Base-by-base conservation (phyloP, 2,888 invertebrate genomes). In the Phoenoteleia sp. region DNA sequence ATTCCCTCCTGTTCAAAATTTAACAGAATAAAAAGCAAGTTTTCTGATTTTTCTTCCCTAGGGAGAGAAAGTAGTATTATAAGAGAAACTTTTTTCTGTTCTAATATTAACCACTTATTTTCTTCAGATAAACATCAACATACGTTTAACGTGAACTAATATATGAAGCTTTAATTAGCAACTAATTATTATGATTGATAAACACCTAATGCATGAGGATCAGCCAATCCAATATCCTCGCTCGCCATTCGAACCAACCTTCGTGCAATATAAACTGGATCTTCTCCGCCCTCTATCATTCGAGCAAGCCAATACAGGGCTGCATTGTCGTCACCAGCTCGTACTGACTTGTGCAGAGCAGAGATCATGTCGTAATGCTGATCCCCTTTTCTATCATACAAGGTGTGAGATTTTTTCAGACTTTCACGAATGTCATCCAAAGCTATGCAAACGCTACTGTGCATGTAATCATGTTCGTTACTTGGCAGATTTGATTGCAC, bases 281-380 rank as follows among this genome's bases (percentile, higher is more conserved):
- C 97, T 93, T 98, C 98, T 11, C 98, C 98, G 15, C 96, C 96
- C 79, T 95, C 95, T 87, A 98, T 94, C 95, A 97, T 97, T 81
- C 98, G 95, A 1, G 97, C 96, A 2, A 97, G 94, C 97, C 97
- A 98, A 92, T 98, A 98, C 42, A 98, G 93, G 13, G 98, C 96
- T 1, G 97, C 98, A 93, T 96, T 97, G 83, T 96, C 96, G 92
- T 97, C 97, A 17, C 97, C 96, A 0, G 97, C 97, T 87, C 98
- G 95, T 64, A 98, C 96, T 0, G 97, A 97, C 93, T 98, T 98
- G 90, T 97, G 97, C 87, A 98, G 94, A 0, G 98, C 98, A 0
- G 97, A 98, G 88, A 97, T 96, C 42, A 96, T 95, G 92, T 97
- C 97, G 93, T 97, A 98, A 93, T 98, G 97, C 91, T 97, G 97